Percentiles rank a stretch among this genome's conserved stretches.
These are phyloP conservation scores for Lucilia cuprina DNA, from an alignment of 1,140 invertebrate genomes.

Conservation along the genomic window DNA sequence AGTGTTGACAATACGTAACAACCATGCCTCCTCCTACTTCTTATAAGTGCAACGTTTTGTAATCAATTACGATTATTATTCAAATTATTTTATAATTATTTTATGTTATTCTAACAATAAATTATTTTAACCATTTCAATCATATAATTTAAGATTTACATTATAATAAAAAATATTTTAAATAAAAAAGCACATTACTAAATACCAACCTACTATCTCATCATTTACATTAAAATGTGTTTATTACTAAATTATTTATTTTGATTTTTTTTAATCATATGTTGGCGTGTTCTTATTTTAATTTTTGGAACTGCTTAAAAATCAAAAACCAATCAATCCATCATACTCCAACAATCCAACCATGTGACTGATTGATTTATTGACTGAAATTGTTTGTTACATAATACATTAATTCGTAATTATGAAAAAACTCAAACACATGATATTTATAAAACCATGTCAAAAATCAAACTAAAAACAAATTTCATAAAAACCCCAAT, in stretches of 20 bases:
- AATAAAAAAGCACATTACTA: too few relatives aligned
- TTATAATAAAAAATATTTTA: too few relatives aligned
- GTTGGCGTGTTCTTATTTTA: background rate
- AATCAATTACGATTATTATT: too few relatives aligned
- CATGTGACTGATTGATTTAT: background rate
- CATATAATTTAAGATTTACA: too few relatives aligned
- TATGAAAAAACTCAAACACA: background rate
- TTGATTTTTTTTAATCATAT: background rate
- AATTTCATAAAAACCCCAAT: background rate
- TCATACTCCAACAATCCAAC: background rate
- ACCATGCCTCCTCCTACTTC: too few relatives aligned
- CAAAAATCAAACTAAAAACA: background rate
- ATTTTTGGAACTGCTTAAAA: slow-evolving; percentile 3
- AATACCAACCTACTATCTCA: too few relatives aligned
- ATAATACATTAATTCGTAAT: background rate
- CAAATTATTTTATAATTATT: too few relatives aligned
- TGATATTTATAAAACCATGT: background rate
- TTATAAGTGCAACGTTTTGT: too few relatives aligned
- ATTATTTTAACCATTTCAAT: too few relatives aligned
- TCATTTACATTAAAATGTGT: background rate
- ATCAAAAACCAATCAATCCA: background rate
- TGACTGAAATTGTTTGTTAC: background rate
- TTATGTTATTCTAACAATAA: too few relatives aligned
- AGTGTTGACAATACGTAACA: too few relatives aligned
- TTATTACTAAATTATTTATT: slow-evolving; percentile 4